Conservation (phyloP, 1,140 invertebrate species). For the Brachionus rubens region DNA sequence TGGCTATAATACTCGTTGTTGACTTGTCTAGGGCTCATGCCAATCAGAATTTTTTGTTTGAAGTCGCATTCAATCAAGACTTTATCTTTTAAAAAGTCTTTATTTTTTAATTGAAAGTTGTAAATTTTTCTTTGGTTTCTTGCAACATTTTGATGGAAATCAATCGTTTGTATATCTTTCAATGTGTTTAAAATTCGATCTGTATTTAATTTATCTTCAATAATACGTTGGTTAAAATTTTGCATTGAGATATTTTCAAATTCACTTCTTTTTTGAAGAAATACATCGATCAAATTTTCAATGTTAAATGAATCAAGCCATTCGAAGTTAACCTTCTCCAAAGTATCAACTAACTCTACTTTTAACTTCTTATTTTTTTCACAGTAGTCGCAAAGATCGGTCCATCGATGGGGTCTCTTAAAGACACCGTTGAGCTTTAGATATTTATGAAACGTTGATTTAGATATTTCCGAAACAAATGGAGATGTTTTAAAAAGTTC, state of each 20-base stretch:
- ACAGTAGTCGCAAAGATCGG: slow-evolving; percentile 12
- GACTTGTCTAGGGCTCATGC: slow-evolving; percentile 6
- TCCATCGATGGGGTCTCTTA: neutral
- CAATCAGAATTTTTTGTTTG: slow-evolving; percentile 29
- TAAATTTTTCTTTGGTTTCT: slow-evolving; percentile 1
- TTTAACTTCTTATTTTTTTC: neutral
- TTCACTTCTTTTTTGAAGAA: too few species aligned
- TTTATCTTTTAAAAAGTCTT: neutral
- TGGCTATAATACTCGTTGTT: slow-evolving; percentile 22
- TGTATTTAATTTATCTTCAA: too few species aligned
- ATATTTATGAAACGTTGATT: slow-evolving; percentile 3
- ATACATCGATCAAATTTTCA: too few species aligned
- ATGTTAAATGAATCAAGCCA: neutral
- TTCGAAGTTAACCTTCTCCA: neutral
- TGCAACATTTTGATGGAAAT: slow-evolving; percentile 20
- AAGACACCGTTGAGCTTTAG: neutral
- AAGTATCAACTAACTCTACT: neutral
- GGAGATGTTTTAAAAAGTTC: neutral
- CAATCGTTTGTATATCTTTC: neutral
- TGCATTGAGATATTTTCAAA: too few species aligned
- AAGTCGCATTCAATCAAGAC: slow-evolving; percentile 8
- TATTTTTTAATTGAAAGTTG: neutral
- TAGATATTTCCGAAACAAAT: neutral
- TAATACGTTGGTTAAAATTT: too few species aligned
- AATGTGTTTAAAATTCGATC: too few species aligned